Evolutionary conservation across 2,888 invertebrate species (phyloP).

Genomic region (Rhingia rostrata): DNA sequence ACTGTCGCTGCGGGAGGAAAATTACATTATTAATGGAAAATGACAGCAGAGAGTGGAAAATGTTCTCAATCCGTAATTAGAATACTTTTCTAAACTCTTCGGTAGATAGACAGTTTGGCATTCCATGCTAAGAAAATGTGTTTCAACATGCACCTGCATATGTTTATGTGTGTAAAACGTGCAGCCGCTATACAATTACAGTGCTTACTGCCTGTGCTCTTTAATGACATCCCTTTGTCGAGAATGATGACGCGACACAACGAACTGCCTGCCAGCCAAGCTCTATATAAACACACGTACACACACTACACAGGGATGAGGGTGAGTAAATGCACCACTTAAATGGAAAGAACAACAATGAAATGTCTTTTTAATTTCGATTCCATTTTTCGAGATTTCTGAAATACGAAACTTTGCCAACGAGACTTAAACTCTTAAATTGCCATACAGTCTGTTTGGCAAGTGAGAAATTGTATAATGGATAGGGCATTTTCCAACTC

Average conservation of each 20-base stretch:
- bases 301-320: background rate
- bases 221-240: constrained; percentile 43
- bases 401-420: constrained; percentile 47
- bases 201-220: constrained; percentile 4
- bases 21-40: constrained; percentile 71
- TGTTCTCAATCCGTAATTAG: constrained; percentile 70
- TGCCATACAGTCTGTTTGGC: constrained; percentile 40
- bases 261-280: background rate
- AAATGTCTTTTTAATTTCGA: constrained; percentile 71
- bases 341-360: constrained; percentile 63
- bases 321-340: constrained; percentile 41
- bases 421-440: constrained; percentile 36
- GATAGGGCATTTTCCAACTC: no score
- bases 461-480: background rate
- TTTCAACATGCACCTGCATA: constrained; percentile 16
- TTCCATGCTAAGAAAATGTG: background rate
- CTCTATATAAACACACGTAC: background rate
- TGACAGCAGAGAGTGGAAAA: constrained; percentile 57
- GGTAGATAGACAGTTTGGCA: constrained; percentile 28
- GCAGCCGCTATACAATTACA: constrained; percentile 4
- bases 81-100: constrained; percentile 70
- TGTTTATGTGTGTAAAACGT: constrained; percentile 8
- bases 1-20: constrained; percentile 19
- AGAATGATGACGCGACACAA: background rate
- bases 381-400: constrained; percentile 52